Evolutionary conservation across 35 echinoderm and acorn worm genomes (phyloP).

Genomic region (Amphiura filiformis): DNA sequence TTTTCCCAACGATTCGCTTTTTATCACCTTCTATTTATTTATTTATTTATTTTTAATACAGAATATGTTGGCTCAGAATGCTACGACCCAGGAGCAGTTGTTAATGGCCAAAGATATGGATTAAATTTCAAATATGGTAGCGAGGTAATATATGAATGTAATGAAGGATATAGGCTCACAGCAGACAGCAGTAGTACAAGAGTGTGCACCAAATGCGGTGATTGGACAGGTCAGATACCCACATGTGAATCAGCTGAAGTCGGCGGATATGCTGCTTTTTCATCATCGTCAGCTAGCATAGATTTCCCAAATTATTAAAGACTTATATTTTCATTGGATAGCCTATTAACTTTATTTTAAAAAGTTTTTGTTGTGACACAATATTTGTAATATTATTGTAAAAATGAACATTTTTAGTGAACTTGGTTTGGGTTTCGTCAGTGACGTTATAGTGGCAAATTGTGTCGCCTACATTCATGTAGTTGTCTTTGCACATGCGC

Average conservation of each 20-base stretch:
- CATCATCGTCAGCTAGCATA: neutral
- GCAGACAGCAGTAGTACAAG: neutral
- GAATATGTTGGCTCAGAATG: neutral
- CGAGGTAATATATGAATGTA: slow-evolving; percentile 19
- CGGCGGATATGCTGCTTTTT: neutral
- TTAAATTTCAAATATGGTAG: neutral
- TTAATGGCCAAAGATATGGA: neutral
- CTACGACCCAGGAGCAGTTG: neutral
- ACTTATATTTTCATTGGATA: no score
- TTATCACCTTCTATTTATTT: neutral
- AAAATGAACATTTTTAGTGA: no score
- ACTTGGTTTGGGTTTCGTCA: no score
- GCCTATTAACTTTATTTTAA: no score
- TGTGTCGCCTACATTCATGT: no score
- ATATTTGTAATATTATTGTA: no score
- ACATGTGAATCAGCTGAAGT: neutral
- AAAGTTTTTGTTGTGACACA: no score
- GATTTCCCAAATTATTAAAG: no score
- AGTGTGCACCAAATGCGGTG: slow-evolving; percentile 15
- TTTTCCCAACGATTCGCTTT: neutral
- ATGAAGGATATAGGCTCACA: neutral
- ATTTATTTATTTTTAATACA: neutral
- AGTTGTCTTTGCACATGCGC: no score
- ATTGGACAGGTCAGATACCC: neutral
- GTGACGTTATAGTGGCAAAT: no score